phyloP scores from a whole-genome alignment of 2,797 vertebrate genomes.

The Gila robusta region DNA sequence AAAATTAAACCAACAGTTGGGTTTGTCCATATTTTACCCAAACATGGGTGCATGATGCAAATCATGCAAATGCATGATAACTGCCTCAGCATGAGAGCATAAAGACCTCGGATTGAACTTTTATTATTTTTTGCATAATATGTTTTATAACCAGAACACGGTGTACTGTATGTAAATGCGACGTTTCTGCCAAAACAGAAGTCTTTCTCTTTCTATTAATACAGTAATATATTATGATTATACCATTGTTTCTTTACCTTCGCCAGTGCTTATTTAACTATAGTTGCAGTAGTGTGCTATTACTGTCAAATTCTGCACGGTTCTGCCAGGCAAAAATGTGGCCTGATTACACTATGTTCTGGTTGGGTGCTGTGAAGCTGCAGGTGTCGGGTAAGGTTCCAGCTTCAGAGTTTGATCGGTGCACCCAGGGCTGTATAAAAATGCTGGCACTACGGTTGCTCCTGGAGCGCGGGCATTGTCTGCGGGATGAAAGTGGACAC shows the following conservation, averaged over 20 bases:
- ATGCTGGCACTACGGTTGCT: slow-evolving; percentile 65
- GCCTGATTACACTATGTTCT: slow-evolving; percentile 65
- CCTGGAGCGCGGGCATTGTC: slow-evolving; percentile 68
- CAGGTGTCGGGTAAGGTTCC: slow-evolving; percentile 71
- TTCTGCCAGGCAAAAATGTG: slow-evolving; percentile 60
- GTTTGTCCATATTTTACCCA: no score
- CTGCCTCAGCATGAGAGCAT: not conserved
- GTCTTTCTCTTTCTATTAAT: slow-evolving; percentile 22
- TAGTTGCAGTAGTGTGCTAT: slow-evolving; percentile 54
- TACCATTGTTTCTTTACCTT: slow-evolving; percentile 43
- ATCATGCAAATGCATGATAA: slow-evolving; percentile 12
- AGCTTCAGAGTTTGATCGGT: slow-evolving; percentile 71
- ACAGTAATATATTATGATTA: slow-evolving; percentile 13
- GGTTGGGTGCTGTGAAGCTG: slow-evolving; percentile 64
- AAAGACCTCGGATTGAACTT: not conserved
- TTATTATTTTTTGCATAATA: not conserved
- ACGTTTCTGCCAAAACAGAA: slow-evolving; percentile 10
- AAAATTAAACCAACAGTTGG: no score
- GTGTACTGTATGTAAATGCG: not conserved
- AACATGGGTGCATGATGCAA: not conserved
- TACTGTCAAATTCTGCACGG: slow-evolving; percentile 62
- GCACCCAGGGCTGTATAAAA: slow-evolving; percentile 70
- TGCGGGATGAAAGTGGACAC: slow-evolving; percentile 65
- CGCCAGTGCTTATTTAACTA: slow-evolving; percentile 43
- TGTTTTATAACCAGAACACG: slow-evolving; percentile 22